phyloP scores from a whole-genome alignment of 2,113 vertebrate species.

The Peromyscus leucopus region DNA sequence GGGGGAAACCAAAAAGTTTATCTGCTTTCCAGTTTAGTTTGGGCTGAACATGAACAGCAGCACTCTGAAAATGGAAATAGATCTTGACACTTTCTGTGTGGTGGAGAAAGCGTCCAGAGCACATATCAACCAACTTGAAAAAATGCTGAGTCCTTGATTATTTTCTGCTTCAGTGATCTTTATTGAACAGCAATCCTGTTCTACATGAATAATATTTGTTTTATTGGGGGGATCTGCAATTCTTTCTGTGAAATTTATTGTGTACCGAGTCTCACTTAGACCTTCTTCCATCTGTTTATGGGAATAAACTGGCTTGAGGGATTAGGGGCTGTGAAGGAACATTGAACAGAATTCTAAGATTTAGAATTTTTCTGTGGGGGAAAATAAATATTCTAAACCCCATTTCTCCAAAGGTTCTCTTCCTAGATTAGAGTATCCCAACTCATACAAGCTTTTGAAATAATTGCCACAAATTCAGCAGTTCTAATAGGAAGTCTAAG shows the following conservation, averaged over 20 bases:
- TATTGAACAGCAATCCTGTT: constrained; percentile 70
- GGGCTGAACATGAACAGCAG: background rate
- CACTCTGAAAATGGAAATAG: constrained; percentile 37
- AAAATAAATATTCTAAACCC: constrained; percentile 62
- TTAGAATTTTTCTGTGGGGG: constrained; percentile 60
- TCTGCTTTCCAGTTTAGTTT: background rate
- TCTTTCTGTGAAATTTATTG: constrained; percentile 67
- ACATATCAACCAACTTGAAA: background rate
- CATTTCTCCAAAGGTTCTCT: constrained; percentile 36
- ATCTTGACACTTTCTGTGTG: background rate
- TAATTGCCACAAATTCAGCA: constrained; percentile 19
- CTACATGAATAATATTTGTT: constrained; percentile 76
- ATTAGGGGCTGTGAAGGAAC: constrained; percentile 70
- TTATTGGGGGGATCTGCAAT: constrained; percentile 59
- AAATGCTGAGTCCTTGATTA: constrained; percentile 69
- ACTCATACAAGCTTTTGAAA: constrained; percentile 49
- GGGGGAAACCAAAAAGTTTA: background rate
- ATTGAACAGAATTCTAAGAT: constrained; percentile 58
- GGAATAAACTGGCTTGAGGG: constrained; percentile 56
- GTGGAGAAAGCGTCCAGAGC: constrained; percentile 2
- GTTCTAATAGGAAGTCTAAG: constrained; percentile 44
- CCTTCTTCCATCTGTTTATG: constrained; percentile 65
- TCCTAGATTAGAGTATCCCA: constrained; percentile 44
- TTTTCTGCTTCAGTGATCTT: constrained; percentile 84
- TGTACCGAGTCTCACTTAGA: background rate